Percentiles rank a stretch among this genome's conserved stretches.
Conservation (phyloP, 2,797 vertebrate species). For the Macroramphosus scolopax region DNA sequence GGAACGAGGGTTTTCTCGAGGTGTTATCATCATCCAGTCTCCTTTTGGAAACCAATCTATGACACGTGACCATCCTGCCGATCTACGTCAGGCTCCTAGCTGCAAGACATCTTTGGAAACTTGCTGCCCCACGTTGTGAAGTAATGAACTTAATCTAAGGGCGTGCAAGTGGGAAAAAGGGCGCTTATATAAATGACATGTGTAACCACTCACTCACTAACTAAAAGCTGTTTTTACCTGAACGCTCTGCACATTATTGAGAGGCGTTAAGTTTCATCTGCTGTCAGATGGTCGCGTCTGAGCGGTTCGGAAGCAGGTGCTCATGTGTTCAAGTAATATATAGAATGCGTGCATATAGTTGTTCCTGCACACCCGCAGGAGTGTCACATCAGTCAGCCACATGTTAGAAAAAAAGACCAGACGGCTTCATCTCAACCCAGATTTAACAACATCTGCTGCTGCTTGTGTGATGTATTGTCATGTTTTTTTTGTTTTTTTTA, state of each 20-base stretch:
- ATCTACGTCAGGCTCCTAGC: no score
- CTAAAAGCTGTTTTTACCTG: no score
- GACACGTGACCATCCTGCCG: no score
- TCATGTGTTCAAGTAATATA: conserved; percentile 36
- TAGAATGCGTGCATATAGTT: conserved; percentile 25
- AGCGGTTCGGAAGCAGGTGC: conserved; percentile 68
- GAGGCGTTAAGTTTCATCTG: conserved; percentile 40
- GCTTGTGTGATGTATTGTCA: conserved; percentile 39
- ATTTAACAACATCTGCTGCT: conserved; percentile 52
- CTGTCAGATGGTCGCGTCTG: conserved; percentile 48
- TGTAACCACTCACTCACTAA: conserved; percentile 63
- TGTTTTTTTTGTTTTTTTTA: conserved; percentile 1
- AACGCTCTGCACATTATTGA: no score
- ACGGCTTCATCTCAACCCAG: conserved; percentile 31
- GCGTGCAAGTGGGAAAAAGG: no score
- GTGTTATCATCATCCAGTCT: background rate
- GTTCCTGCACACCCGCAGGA: conserved; percentile 23
- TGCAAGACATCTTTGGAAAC: no score
- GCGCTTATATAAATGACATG: no score
- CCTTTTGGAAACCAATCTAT: no score
- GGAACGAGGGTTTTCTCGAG: no score
- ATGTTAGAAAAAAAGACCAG: conserved; percentile 37
- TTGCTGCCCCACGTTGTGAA: no score
- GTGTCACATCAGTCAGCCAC: conserved; percentile 29
- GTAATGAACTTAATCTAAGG: no score